Conservation (phyloP, 2,113 vertebrate species). For the Platysternon megacephalum region DNA sequence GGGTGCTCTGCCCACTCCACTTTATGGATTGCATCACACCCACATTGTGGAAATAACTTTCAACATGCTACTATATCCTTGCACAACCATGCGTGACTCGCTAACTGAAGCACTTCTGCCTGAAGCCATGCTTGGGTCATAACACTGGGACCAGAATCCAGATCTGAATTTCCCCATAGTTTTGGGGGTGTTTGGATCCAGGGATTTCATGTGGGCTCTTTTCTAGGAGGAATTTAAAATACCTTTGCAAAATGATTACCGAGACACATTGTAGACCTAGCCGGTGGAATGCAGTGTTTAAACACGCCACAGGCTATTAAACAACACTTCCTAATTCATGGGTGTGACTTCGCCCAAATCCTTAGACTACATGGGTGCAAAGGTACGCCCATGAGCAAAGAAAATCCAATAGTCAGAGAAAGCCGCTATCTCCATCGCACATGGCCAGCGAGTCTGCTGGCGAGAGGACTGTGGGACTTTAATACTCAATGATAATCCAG, state of each 20-base stretch:
- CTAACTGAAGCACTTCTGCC: not conserved
- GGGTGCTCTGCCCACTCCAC: not conserved
- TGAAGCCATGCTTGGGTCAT: not conserved
- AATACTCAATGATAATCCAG: not conserved
- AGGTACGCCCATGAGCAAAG: not conserved
- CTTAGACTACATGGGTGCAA: not conserved
- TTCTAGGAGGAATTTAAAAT: not conserved
- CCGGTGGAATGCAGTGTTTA: not conserved
- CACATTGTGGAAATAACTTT: not conserved
- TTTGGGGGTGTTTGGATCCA: fast-evolving
- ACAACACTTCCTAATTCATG: not conserved
- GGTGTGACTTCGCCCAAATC: not conserved
- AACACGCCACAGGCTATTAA: not conserved
- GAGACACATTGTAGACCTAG: fast-evolving
- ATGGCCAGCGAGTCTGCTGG: not conserved
- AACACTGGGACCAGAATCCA: not conserved
- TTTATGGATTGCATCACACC: not conserved
- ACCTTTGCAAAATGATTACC: not conserved
- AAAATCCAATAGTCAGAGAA: not conserved
- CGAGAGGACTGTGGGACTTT: not conserved
- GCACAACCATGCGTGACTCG: not conserved
- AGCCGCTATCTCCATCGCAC: not conserved
- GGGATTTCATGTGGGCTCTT: not conserved
- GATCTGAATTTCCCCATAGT: not conserved
- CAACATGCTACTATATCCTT: not conserved